Conservation (phyloP, 2,888 invertebrate genomes). For the Drosophila lutescens region DNA sequence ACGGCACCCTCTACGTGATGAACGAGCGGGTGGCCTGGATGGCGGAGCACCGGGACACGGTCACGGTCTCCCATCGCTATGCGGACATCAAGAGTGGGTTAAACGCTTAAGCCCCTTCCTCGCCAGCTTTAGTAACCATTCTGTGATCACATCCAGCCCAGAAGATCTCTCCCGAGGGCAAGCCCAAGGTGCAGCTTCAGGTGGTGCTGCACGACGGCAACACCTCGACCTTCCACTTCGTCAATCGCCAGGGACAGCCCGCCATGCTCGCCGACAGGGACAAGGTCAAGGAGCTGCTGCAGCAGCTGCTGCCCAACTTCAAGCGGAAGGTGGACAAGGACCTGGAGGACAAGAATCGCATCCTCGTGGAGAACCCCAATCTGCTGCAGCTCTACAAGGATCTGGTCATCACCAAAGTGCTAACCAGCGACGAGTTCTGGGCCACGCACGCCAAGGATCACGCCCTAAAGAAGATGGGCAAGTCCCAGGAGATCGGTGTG, state of each 20-base stretch:
- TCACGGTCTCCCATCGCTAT: constrained; percentile 96
- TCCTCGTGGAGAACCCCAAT: constrained; percentile 95
- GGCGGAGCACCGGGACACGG: constrained; percentile 95
- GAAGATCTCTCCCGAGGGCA: constrained; percentile 98
- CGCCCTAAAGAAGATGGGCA: constrained; percentile 89
- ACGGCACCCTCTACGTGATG: constrained; percentile 97
- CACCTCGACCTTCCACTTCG: constrained; percentile 98
- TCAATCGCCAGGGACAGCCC: constrained; percentile 92
- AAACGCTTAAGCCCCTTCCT: neutral
- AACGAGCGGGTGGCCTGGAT: constrained; percentile 98
- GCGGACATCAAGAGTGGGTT: constrained; percentile 96
- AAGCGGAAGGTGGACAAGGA: constrained; percentile 96
- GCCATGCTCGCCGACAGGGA: constrained; percentile 96
- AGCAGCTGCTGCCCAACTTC: constrained; percentile 96
- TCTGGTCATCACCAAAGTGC: constrained; percentile 97
- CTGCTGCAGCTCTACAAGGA: constrained; percentile 97
- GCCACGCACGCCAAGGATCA: constrained; percentile 93
- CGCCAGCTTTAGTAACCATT: neutral
- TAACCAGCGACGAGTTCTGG: constrained; percentile 99
- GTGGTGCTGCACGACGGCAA: constrained; percentile 96
- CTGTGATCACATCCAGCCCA: constrained; percentile 88
- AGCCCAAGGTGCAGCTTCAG: constrained; percentile 99
- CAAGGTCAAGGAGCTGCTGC: constrained; percentile 95
- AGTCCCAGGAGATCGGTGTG: constrained; percentile 93
- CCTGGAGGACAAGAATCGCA: constrained; percentile 94